Base-by-base conservation (phyloP, 1,140 invertebrate species). In the Portunus trituberculatus region DNA sequence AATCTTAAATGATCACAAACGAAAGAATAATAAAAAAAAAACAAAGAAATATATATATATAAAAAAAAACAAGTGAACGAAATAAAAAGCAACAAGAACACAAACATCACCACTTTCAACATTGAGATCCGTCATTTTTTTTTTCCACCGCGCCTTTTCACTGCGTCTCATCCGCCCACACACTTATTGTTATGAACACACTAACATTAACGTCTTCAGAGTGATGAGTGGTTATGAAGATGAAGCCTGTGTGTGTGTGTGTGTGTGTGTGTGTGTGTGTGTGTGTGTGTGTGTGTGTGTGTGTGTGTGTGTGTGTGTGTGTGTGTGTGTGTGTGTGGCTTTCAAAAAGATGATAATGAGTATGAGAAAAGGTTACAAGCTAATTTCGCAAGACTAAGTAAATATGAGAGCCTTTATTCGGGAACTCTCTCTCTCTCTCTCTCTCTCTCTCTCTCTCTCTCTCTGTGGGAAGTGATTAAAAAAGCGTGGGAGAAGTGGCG, bases 201-300 rank as follows among this genome's bases (percentile, higher is more conserved):
- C 12, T 20, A n/a, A 76, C 7, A n/a, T 76, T 76, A 76, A n/a
- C 67, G 67, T 76, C 67, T 76, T 76, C 10, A 76, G 67, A 76
- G 67, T n/a, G 25, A n/a, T 25, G 83, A 12, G 87, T 0, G 0
- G 45, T 28, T 89, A 28, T n/a, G 45, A n/a, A 46, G 31, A 89
- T 89, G 87, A 48, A 46, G 87, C 7, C 20, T 25, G 8, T 45
- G 87, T 45, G 87, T 89, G 87, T 89, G 87, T 89, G 39, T 39
- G 84, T 87, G 84, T 87, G 29, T 28, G 82, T 7, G 82, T 4
- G 20, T 7, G 82, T 84, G 20, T 4, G 82, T 84, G 82, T 84
- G 82, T 84, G 82, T 7, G 82, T 84, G 82, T 84, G 87, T 29
- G 25, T 59, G 46, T 91, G 89, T 8, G 87, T 89, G 32, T 45